Percentiles rank a stretch among this genome's conserved stretches.
phyloP scores from a whole-genome alignment of 2,888 invertebrate species.

The Heliconius ethilla region DNA sequence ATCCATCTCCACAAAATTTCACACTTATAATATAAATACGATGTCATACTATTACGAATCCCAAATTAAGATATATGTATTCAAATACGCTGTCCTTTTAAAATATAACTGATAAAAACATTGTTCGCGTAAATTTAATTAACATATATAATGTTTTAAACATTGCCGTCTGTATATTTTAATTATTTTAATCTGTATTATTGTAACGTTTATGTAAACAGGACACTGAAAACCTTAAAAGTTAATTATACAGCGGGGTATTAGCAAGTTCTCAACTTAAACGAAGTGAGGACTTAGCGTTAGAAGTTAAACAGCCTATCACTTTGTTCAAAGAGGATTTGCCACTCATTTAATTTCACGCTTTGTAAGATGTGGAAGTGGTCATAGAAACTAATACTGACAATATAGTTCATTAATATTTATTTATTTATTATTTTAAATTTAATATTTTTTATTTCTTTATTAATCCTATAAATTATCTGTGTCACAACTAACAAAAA shows the following conservation, averaged over 20 bases:
- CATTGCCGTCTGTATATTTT: conserved; percentile 2
- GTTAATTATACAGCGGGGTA: conserved; percentile 44
- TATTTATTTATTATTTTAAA: too few relatives aligned
- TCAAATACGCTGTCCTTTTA: not conserved
- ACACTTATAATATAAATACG: too few relatives aligned
- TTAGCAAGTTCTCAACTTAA: conserved; percentile 45
- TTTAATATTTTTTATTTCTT: too few relatives aligned
- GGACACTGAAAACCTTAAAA: conserved; percentile 21
- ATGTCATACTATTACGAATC: not conserved
- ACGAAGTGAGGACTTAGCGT: conserved; percentile 47
- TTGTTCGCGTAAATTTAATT: conserved; percentile 5
- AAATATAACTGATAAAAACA: not conserved
- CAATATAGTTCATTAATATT: too few relatives aligned
- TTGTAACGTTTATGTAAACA: conserved; percentile 7
- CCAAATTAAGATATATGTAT: not conserved
- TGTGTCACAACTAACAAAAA: too few relatives aligned
- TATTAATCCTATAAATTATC: too few relatives aligned
- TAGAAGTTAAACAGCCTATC: conserved; percentile 65
- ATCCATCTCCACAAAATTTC: too few relatives aligned
- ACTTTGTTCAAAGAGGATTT: conserved; percentile 63
- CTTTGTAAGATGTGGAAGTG: conserved; percentile 55
- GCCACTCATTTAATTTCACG: conserved; percentile 65
- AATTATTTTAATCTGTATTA: conserved; percentile 18
- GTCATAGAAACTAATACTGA: conserved; percentile 36
- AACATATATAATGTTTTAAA: not conserved